These are phyloP conservation scores for Regulus satrapa DNA, from an alignment of 2,113 vertebrate species.

Conservation along the genomic window DNA sequence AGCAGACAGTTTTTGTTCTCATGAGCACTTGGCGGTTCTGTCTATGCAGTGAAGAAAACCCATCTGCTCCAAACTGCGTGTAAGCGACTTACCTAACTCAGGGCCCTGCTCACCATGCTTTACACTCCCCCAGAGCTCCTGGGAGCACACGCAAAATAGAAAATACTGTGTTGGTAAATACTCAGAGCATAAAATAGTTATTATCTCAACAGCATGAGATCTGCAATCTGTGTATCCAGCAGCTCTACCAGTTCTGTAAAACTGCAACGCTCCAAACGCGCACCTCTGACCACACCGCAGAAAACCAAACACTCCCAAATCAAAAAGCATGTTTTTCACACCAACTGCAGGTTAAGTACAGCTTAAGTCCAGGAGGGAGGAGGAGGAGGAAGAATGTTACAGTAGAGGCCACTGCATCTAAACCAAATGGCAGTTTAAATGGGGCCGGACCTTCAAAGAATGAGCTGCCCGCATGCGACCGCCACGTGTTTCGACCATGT, in stretches of 20 bases:
- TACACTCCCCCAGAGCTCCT: not conserved
- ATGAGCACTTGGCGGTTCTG: not conserved
- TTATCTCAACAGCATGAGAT: not conserved
- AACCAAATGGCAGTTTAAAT: constrained; percentile 33
- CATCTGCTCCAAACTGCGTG: not conserved
- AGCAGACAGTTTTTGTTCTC: not conserved
- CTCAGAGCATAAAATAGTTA: not conserved
- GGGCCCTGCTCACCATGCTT: constrained; percentile 1
- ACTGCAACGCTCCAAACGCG: fast-evolving
- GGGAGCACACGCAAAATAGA: not conserved
- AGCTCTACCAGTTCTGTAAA: not conserved
- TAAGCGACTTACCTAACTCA: not conserved
- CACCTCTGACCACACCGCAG: not conserved
- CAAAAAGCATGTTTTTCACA: not conserved
- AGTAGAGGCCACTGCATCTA: not conserved
- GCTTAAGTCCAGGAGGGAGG: not conserved
- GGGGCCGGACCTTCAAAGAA: not conserved
- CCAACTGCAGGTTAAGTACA: not conserved
- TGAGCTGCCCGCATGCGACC: not conserved
- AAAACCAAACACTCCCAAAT: not conserved
- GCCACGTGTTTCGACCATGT: constrained; percentile 11
- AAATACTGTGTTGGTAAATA: not conserved
- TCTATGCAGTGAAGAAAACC: not conserved
- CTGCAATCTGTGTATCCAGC: not conserved
- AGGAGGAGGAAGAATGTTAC: not conserved